Base-by-base conservation (phyloP, 2,113 vertebrate genomes). In the Oncorhynchus mykiss region DNA sequence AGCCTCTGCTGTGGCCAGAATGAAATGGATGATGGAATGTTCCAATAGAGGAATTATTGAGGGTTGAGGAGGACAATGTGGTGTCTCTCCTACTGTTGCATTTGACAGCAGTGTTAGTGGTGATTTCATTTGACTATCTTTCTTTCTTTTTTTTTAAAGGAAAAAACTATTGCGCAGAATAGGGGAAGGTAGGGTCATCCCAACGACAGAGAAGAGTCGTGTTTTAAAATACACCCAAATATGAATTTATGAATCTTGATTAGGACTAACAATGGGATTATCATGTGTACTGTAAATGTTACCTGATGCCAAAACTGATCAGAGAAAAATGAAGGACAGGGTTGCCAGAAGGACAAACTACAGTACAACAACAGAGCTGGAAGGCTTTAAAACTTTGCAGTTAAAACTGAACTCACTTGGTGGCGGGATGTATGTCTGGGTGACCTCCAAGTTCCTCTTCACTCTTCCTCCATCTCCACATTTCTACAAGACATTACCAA, bases 391-490 rank as follows among this genome's bases (percentile, higher is more conserved):
- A 45, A 45, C 39, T 0, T 39, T 45, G 39, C 25, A 45, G 67
- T 85, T 77, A 85, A 84, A 22, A 81, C 49, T 79, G 71, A 85
- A 92, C 93, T 94, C 85, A 94, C 93, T 79, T 77, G 74, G 68
- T 80, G 75, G 34, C 75, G 80, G 45, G 45, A 76, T 68, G 80
- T 77, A 84, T 1, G 88, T 74, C 70, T 83, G 87, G 18, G 79
- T 82, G 5, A 94, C 86, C 78, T 92, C 89, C 80, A 93, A 74
- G 48, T 76, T 88, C 67, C 78, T 88, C 85, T 84, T 92, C 67
- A 91, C 91, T 34, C 72, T 71, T 77, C 82, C 85, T 74, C 81
- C 91, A 48, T 78, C 18, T 20, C 49, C 82, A 84, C 92, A 93
- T 20, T 45, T 27, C 90, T 91, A 67, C n/a, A 54, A 20, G 59